Evolutionary conservation across 2,113 vertebrate species (phyloP), one percentile per base, ranked within the genome.

Genomic region (Saccopteryx bilineata): DNA sequence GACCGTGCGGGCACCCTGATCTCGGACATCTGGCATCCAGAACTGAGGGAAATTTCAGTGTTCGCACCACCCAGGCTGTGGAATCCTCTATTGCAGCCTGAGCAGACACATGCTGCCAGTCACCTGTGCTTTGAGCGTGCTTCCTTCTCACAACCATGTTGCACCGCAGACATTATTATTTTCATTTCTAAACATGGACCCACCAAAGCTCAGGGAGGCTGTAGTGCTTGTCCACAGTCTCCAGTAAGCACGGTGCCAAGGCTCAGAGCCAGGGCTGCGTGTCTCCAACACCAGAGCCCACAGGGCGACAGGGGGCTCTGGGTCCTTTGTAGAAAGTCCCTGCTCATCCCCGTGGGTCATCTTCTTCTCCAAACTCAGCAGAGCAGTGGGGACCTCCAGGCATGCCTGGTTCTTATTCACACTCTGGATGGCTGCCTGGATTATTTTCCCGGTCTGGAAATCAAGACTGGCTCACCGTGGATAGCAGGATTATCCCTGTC

Each of bases 361-460:
- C 17, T 66, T 79, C 61, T 31, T 24, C 13, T 28, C 26, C 56
- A 93, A 33, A 82, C 74, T 76, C 56, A 31, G 28, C 2, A 46
- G 78, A 87, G 13, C 10, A 26, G 9, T 8, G 9, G 21, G 31
- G 60, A 21, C 46, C 33, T 48, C 61, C 28, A 19, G 54, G 61
- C 19, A 9, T 8, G 13, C 33, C 24, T 65, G 26, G 50, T 28
- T 83, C 71, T 82, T 31, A 48, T 21, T 48, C 46, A n/a, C 46
- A n/a, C 6, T 72, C 46, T 56, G 26, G 52, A 5, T 60, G 15
- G 76, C 26, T 63, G 1, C n/a, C 26, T 69, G 46, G 15, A 23
- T 94, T 89, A 50, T 82, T 85, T 80, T 61, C 10, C 33, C 17
- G 21, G 86, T 68, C 84, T 80, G 28, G 17, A 84, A 84, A n/a